A percentile compares a stretch with the other conserved stretches of the same genome.
Evolutionary conservation across 1,140 invertebrate species (phyloP).

Genomic region (Drosophila bocki): DNA sequence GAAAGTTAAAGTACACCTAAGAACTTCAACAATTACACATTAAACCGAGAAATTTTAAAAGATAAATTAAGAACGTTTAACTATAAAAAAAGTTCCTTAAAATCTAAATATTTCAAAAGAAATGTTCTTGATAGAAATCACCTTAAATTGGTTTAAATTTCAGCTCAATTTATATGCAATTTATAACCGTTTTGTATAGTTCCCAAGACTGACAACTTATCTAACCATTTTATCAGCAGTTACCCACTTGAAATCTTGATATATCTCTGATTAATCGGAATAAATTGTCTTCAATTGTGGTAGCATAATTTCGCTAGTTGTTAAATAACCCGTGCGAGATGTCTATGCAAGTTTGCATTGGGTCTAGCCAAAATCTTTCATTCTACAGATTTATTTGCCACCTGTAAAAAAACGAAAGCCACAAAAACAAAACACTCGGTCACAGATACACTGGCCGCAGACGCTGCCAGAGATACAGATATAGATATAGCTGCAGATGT

Average conservation of each 20-base stretch:
- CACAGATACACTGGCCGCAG: slow-evolving; percentile 20
- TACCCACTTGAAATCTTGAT: slow-evolving; percentile 13
- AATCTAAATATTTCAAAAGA: neutral
- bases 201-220: neutral
- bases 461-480: slow-evolving; percentile 20
- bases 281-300: slow-evolving; percentile 25
- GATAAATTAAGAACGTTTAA: neutral
- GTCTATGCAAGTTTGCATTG: slow-evolving; percentile 45
- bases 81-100: no score
- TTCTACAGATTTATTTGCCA: slow-evolving; percentile 79
- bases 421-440: slow-evolving; percentile 27
- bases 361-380: slow-evolving; percentile 59
- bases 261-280: slow-evolving; percentile 11
- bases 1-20: neutral
- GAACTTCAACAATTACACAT: neutral
- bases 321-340: slow-evolving; percentile 28
- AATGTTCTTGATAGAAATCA: neutral
- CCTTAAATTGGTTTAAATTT: neutral
- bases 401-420: slow-evolving; percentile 65
- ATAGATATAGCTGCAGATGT: slow-evolving; percentile 21
- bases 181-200: neutral
- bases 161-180: neutral
- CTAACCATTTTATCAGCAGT: neutral
- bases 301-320: slow-evolving; percentile 10
- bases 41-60: neutral